These are phyloP conservation scores for Orcinus orca DNA, from an alignment of 2,113 vertebrate genomes.

Conservation along the genomic window DNA sequence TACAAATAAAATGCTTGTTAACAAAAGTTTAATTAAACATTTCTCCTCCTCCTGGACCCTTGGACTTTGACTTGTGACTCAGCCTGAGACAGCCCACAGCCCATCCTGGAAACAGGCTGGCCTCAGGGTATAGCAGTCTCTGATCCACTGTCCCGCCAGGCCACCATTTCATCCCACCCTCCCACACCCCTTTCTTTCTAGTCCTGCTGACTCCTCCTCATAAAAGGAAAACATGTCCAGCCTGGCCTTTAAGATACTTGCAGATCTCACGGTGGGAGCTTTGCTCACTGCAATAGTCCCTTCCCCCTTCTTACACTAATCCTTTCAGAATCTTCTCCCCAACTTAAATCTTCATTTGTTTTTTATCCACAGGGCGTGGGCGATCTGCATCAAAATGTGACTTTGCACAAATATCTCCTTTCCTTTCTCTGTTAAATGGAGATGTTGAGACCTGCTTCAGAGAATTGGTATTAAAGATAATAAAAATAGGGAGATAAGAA, in stretches of 20 bases:
- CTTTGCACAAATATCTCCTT: neutral
- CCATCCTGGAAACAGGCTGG: neutral
- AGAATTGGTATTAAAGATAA: neutral
- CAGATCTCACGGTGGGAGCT: fast-evolving
- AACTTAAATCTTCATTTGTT: neutral
- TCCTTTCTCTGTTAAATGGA: too few species aligned
- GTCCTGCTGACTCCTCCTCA: neutral
- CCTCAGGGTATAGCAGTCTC: neutral
- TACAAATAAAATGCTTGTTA: neutral
- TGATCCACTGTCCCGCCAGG: neutral
- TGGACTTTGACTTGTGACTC: neutral
- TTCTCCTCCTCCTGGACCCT: neutral
- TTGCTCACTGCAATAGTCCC: neutral
- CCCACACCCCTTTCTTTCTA: neutral
- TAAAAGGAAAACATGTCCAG: neutral
- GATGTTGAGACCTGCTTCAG: neutral
- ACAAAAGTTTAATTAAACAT: neutral
- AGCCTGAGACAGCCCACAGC: neutral
- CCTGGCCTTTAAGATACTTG: neutral
- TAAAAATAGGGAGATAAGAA: neutral
- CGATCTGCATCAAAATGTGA: fast-evolving
- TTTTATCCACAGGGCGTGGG: neutral
- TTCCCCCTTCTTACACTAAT: neutral
- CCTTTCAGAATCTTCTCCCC: neutral
- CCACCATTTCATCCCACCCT: neutral